Percentiles rank a stretch among this genome's conserved stretches.
These are phyloP conservation scores for Aurelia aurita complex sp. Pacific DNA, from an alignment of 30 jellyfish, hydroid and myxozoan species.

Conservation along the genomic window DNA sequence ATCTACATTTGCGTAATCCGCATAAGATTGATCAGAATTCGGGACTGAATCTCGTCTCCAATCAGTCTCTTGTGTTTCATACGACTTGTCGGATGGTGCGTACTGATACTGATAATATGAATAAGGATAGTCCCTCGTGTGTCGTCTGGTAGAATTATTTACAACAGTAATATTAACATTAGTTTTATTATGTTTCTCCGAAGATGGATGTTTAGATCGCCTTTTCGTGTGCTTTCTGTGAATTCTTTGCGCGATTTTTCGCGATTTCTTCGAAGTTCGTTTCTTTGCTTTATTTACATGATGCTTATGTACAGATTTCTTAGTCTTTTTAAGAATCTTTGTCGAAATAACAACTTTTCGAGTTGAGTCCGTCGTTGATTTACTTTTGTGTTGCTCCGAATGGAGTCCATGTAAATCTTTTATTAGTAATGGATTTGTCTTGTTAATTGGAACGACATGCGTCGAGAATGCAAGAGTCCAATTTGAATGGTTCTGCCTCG, in stretches of 20 bases:
- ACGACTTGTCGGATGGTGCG: conserved; percentile 52
- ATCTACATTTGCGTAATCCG: conserved; percentile 21
- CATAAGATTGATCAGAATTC: conserved; percentile 28
- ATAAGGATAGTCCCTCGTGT: conserved; percentile 69
- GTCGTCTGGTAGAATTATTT: conserved; percentile 45
- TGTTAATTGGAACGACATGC: conserved; percentile 34
- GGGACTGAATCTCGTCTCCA: conserved; percentile 65
- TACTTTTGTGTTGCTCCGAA: conserved; percentile 4
- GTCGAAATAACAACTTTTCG: neutral
- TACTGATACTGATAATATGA: conserved; percentile 61
- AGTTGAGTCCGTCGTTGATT: neutral
- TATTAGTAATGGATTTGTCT: conserved; percentile 50
- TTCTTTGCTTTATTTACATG: conserved; percentile 2
- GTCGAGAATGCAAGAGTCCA: conserved; percentile 74
- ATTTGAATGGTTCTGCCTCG: conserved; percentile 17
- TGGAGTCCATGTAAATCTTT: neutral
- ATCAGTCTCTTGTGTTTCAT: conserved; percentile 67
- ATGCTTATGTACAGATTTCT: conserved; percentile 2
- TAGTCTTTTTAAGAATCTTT: conserved; percentile 9
- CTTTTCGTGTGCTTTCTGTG: conserved; percentile 77
- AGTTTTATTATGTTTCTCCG: conserved; percentile 3
- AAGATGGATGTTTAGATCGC: conserved; percentile 36
- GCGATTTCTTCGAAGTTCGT: conserved; percentile 37
- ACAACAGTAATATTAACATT: conserved; percentile 1
- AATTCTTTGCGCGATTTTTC: conserved; percentile 27